Conservation (phyloP, 2,797 vertebrate genomes). For the Xiphophorus birchmanni region DNA sequence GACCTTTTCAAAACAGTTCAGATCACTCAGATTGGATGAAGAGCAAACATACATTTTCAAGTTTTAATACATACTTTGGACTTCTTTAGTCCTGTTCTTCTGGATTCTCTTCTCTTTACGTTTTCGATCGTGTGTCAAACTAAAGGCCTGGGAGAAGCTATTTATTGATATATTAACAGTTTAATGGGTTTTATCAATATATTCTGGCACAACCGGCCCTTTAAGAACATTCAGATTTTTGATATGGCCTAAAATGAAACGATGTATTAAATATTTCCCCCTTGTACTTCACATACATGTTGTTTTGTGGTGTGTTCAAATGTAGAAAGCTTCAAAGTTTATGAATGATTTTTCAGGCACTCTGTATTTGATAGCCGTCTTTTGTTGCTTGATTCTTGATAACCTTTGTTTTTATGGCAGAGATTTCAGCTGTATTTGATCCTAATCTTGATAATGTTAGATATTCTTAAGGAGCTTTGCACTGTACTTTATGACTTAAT, state of each 20-base stretch:
- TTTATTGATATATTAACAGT: too few relatives aligned
- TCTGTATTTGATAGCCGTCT: neutral
- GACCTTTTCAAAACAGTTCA: neutral
- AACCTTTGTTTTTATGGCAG: constrained; percentile 28
- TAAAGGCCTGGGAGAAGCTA: too few relatives aligned
- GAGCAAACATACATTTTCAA: neutral
- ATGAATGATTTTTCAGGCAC: neutral
- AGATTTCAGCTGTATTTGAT: constrained; percentile 18
- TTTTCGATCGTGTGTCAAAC: neutral
- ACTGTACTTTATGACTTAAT: constrained; percentile 45
- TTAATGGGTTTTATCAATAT: too few relatives aligned
- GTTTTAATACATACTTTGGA: neutral
- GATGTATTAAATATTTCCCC: neutral
- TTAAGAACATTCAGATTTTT: too few relatives aligned
- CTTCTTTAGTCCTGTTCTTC: too few relatives aligned
- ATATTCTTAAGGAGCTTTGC: neutral
- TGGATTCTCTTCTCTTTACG: neutral
- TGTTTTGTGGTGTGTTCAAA: neutral
- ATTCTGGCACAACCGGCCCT: too few relatives aligned
- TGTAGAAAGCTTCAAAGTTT: neutral
- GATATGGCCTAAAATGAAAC: too few relatives aligned
- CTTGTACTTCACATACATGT: neutral
- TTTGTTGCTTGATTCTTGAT: constrained; percentile 11
- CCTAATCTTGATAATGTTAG: neutral
- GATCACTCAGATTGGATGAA: neutral